Evolutionary conservation across 2,797 vertebrate species (phyloP).

Genomic region (Nyctalus aviator): DNA sequence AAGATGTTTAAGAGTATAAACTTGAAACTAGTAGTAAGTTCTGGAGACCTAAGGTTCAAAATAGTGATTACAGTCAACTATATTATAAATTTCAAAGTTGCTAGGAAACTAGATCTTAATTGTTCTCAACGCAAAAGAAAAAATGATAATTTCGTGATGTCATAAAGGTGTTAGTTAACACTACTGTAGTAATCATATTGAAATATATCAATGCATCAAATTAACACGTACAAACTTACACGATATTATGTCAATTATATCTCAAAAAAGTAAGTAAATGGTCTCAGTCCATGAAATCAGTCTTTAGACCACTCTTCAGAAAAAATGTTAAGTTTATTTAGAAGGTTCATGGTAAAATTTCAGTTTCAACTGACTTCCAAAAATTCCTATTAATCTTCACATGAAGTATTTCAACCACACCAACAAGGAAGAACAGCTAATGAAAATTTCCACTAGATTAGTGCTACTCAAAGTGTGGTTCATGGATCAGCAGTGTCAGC

Average conservation of each 20-base stretch:
- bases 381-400: conserved; percentile 28
- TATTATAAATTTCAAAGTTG: not conserved
- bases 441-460: not conserved
- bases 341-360: conserved; percentile 31
- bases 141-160: not conserved
- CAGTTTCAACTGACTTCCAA: conserved; percentile 33
- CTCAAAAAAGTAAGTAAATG: not conserved
- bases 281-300: not conserved
- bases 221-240: not conserved
- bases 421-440: not conserved
- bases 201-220: not conserved
- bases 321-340: conserved; percentile 33
- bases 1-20: not conserved
- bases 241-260: not conserved
- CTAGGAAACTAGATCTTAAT: conserved; percentile 14
- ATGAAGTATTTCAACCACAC: conserved; percentile 6
- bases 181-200: not conserved
- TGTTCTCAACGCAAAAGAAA: not conserved
- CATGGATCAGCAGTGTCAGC: not conserved
- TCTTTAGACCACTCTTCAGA: not conserved
- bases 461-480: not conserved
- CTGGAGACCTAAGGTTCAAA: not conserved
- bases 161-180: not conserved
- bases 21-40: not conserved
- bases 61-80: not conserved